Conservation (phyloP, 2,113 vertebrate species). For the Macrotus californicus region DNA sequence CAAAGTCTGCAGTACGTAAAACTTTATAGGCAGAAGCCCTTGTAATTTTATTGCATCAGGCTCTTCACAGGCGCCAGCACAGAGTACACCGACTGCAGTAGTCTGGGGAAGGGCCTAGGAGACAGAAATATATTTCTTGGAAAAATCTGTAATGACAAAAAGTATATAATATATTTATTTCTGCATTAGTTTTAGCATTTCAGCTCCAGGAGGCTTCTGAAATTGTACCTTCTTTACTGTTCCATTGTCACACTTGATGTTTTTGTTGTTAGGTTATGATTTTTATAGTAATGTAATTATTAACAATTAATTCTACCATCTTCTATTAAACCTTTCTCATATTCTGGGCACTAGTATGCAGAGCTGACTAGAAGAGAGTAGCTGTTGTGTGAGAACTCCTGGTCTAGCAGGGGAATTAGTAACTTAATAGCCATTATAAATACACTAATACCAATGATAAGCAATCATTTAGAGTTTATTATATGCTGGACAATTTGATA, state of each 20-base stretch:
- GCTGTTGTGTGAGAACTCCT: not conserved
- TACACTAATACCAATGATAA: not conserved
- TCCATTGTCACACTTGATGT: not conserved
- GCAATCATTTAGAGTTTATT: not conserved
- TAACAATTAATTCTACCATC: not conserved
- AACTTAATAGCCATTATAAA: not conserved
- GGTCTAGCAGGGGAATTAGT: not conserved
- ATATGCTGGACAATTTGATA: not conserved
- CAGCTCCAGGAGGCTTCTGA: not conserved
- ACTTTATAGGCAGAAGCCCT: constrained; percentile 27
- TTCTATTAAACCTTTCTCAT: not conserved
- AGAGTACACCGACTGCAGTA: not conserved
- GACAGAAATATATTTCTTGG: not conserved
- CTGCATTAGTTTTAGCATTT: not conserved
- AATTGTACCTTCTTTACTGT: not conserved
- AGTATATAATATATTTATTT: not conserved
- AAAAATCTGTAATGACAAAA: not conserved
- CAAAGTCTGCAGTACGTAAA: constrained; percentile 43
- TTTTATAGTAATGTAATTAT: not conserved
- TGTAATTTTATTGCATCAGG: not conserved
- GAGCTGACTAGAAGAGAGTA: not conserved
- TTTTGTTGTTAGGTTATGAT: not conserved
- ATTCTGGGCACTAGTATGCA: not conserved
- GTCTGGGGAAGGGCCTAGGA: not conserved
- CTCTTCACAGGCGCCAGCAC: not conserved